Evolutionary conservation across 2,797 vertebrate species (phyloP), one percentile per base, ranked within the genome.

Genomic region (Fistularia commersonii): DNA sequence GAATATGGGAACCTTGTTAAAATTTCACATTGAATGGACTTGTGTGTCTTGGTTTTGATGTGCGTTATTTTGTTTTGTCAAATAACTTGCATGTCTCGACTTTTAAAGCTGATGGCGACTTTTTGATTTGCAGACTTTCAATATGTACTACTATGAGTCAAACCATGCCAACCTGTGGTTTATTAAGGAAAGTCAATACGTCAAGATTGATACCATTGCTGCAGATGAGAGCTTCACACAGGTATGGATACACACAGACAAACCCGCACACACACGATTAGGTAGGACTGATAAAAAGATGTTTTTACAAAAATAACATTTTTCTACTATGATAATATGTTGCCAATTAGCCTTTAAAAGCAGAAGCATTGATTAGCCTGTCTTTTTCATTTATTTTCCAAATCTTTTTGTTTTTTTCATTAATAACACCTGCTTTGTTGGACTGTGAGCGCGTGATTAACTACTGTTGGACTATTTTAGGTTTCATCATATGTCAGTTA

Each of bases 161-260:
- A 91, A 92, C 81, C 90, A 89, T 47, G 81, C 83, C 69, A 91
- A 91, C 77, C 57, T 92, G 71, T 91, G 90, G 89, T 91, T 90
- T 55, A 91, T 93, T 69, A 91, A 91, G 59, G 92, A 93, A 61
- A 92, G 89, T 60, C 91, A 93, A 62, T 93, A 92, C 9, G 75
- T 90, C 48, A 93, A 93, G 79, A 93, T 93, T 11, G 92, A 93
- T 60, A 93, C 92, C 0, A 93, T 93, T 3, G 92, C 92, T 8
- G 92, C 92, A 8, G 92, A 93, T 56, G 92, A 93, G 74, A 93
- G 92, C 71, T 93, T 93, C 54, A 93, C 92, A 6, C 92, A 93
- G 79, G 87, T 88, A 79, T 32, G 48, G 1, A 55, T 8, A 36
- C 31, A 42, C 13, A 31, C 10, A 36, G 1, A 36, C 7, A 33